Conservation (phyloP, 92 coral and sea anemone species). For the Palythoa heliodiscus region DNA sequence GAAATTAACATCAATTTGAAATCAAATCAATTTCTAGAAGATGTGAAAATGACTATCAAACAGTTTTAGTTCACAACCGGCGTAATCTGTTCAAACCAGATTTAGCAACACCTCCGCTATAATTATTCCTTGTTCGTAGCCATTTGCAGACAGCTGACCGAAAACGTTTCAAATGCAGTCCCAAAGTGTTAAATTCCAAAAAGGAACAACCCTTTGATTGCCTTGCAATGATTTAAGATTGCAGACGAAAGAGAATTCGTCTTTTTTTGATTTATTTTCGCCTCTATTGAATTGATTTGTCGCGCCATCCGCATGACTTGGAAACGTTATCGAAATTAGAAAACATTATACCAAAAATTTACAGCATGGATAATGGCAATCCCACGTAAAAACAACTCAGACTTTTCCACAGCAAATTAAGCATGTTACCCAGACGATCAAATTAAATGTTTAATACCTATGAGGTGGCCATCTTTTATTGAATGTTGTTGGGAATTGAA, state of each 20-base stretch:
- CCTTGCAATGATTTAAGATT: neutral
- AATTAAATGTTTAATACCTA: constrained; percentile 1
- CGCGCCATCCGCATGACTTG: neutral
- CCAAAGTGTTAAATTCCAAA: neutral
- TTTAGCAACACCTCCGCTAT: neutral
- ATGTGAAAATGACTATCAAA: neutral
- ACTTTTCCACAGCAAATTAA: neutral
- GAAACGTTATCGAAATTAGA: neutral
- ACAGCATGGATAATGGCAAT: neutral
- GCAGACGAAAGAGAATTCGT: neutral
- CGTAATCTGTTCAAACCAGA: neutral
- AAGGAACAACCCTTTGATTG: neutral
- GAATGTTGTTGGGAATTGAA: neutral
- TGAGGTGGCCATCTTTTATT: constrained; percentile 14
- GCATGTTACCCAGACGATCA: neutral
- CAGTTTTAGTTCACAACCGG: neutral
- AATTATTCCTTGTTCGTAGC: neutral
- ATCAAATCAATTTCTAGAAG: neutral
- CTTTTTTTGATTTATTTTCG: neutral
- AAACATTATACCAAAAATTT: neutral
- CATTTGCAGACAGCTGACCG: neutral
- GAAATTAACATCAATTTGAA: neutral
- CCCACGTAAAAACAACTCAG: neutral
- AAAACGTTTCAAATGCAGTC: neutral
- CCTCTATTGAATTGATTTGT: neutral